phyloP scores from a whole-genome alignment of 1,140 invertebrate genomes.

The Ceratina japonica region DNA sequence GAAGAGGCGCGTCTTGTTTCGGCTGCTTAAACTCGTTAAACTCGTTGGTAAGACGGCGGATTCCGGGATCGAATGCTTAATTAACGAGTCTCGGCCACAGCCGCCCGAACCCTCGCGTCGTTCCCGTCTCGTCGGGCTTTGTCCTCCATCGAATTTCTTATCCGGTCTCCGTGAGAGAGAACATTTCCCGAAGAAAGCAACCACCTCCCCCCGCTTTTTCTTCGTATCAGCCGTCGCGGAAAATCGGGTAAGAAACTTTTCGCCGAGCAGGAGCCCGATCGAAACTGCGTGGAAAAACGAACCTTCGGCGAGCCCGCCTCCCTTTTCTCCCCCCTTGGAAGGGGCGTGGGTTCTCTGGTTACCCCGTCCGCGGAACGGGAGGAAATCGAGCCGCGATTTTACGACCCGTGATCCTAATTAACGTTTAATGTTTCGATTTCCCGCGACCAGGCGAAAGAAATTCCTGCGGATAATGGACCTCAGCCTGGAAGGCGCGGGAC shows the following conservation, averaged over 20 bases:
- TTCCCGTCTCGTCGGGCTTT: background rate
- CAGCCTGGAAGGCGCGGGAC: conserved; percentile 50
- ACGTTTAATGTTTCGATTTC: conserved; percentile 32
- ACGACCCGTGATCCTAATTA: conserved; percentile 5
- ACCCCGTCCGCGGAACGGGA: background rate
- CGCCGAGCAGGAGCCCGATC: no score
- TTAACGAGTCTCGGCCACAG: conserved; percentile 38
- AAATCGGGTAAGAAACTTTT: no score
- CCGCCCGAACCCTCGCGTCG: background rate
- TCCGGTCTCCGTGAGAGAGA: background rate
- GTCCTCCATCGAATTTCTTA: background rate
- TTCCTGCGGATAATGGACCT: conserved; percentile 12
- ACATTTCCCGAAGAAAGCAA: conserved; percentile 16
- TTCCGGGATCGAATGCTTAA: conserved; percentile 41
- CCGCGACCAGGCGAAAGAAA: background rate
- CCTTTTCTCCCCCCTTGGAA: no score
- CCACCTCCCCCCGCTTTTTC: no score
- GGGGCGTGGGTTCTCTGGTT: background rate
- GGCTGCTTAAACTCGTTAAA: conserved; percentile 16
- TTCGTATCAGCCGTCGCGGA: no score
- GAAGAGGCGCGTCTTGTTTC: conserved; percentile 1
- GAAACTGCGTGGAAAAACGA: no score
- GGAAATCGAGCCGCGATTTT: background rate
- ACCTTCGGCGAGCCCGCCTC: no score
- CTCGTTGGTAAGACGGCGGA: background rate